Conservation (phyloP, 2,113 vertebrate genomes). For the Muntiacus muntjak region DNA sequence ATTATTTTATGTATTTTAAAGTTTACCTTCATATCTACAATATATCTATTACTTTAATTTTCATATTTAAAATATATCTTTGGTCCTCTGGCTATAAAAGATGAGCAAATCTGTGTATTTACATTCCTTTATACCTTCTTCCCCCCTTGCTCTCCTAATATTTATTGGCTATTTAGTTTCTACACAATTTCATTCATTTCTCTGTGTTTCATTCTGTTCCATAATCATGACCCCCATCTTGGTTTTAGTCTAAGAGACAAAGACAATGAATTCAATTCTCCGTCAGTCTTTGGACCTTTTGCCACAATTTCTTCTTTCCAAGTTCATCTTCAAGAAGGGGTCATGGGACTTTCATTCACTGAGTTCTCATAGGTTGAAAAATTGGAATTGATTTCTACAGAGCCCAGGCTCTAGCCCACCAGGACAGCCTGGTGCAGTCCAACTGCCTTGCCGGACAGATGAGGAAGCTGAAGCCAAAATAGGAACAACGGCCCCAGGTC, state of each 20-base stretch:
- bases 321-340: neutral
- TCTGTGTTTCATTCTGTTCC: neutral
- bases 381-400: neutral
- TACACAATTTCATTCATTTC: neutral
- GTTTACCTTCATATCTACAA: neutral
- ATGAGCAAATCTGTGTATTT: neutral
- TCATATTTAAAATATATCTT: neutral
- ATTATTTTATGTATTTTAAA: neutral
- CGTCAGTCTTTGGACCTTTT: neutral
- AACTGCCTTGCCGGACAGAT: accelerated
- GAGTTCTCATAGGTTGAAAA: neutral
- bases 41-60: neutral
- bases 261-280: neutral
- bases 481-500: neutral
- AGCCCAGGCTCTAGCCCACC: neutral
- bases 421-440: neutral
- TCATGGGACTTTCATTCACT: neutral
- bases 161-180: neutral
- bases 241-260: neutral
- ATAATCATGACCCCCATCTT: neutral
- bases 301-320: neutral
- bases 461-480: neutral
- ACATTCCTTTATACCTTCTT: neutral
- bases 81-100: neutral
- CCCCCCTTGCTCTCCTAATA: neutral